These are phyloP conservation scores for Drosophila sproati DNA, from an alignment of 1,140 invertebrate genomes.

Conservation along the genomic window DNA sequence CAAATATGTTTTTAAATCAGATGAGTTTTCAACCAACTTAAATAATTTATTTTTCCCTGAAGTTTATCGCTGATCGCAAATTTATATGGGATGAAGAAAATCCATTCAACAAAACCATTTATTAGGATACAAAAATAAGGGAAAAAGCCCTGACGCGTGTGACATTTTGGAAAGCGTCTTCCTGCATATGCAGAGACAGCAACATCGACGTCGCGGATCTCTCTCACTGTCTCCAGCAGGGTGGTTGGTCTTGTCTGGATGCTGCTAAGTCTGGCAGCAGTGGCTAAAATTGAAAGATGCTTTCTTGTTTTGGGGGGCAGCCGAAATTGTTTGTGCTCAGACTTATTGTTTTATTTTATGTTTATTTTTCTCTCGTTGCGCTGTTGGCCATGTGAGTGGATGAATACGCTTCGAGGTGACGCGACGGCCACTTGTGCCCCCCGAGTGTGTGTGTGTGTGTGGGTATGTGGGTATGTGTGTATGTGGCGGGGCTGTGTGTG, in stretches of 20 bases:
- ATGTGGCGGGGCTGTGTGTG: constrained; percentile 6
- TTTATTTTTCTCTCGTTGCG: constrained; percentile 44
- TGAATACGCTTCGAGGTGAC: constrained; percentile 37
- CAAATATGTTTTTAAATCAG: no score
- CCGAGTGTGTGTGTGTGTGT: constrained; percentile 4
- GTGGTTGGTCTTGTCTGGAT: constrained; percentile 2
- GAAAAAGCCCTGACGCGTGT: constrained; percentile 71
- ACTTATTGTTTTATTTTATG: constrained; percentile 60
- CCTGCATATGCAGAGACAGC: constrained; percentile 23
- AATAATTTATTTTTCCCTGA: no score
- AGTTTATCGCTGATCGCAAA: neutral
- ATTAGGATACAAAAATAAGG: constrained; percentile 32
- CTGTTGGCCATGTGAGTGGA: constrained; percentile 22
- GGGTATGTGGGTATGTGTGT: constrained; percentile 1
- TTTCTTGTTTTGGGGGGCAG: constrained; percentile 23
- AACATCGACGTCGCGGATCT: constrained; percentile 1
- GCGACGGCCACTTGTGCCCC: constrained; percentile 43
- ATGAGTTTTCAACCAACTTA: no score
- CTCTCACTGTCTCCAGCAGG: constrained; percentile 15
- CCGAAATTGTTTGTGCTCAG: constrained; percentile 26
- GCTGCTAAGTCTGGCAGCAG: constrained; percentile 24
- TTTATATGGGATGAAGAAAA: neutral
- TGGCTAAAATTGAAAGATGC: constrained; percentile 41
- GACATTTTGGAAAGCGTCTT: constrained; percentile 68
- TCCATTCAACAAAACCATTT: neutral